These are phyloP conservation scores for Tenthredo livida DNA, from an alignment of 2,888 invertebrate genomes.

Conservation along the genomic window DNA sequence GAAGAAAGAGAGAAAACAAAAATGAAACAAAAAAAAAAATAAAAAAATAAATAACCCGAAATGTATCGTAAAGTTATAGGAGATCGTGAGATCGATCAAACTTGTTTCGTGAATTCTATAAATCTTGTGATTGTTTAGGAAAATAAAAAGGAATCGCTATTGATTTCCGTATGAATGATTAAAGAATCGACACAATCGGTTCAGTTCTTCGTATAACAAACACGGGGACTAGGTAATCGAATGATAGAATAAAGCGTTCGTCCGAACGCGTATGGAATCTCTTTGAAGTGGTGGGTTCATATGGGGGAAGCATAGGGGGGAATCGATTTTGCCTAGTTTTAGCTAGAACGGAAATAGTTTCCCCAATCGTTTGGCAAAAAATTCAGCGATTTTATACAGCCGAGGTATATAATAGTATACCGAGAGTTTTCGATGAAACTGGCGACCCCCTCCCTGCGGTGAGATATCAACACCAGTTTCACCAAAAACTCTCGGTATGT, in stretches of 20 bases:
- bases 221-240: background rate
- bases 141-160: background rate
- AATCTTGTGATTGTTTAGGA: too few relatives aligned
- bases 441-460: too few relatives aligned
- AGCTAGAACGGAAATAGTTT: too few relatives aligned
- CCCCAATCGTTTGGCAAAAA: too few relatives aligned
- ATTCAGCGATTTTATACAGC: background rate
- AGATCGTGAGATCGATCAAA: background rate
- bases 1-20: background rate
- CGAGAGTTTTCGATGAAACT: too few relatives aligned
- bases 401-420: too few relatives aligned
- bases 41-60: background rate
- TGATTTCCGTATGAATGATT: background rate
- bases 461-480: too few relatives aligned
- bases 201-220: background rate
- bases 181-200: too few relatives aligned
- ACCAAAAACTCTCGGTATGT: too few relatives aligned
- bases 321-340: background rate
- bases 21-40: background rate
- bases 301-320: background rate
- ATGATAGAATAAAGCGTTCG: background rate
- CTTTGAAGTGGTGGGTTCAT: background rate
- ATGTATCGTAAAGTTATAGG: background rate
- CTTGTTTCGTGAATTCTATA: background rate
- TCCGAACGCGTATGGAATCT: background rate